Percentiles rank a stretch among this genome's conserved stretches.
These are phyloP conservation scores for Triplophysa yarkandensis DNA, from an alignment of 2,797 vertebrate species.

Conservation along the genomic window DNA sequence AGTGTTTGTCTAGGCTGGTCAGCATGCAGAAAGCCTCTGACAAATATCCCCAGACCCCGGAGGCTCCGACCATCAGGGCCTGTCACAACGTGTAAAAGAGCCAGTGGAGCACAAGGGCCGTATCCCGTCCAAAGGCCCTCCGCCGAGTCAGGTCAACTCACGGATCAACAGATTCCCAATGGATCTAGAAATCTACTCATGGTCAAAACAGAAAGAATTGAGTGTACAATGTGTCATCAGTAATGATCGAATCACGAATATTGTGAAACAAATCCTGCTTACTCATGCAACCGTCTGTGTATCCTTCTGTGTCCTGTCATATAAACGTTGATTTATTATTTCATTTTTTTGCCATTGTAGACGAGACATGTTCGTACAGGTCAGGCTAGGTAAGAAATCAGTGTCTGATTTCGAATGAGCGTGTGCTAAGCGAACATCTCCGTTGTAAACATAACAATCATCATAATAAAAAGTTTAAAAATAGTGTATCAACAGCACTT, in stretches of 20 bases:
- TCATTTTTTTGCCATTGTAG: not conserved
- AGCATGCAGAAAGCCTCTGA: slow-evolving; percentile 77
- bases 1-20: slow-evolving; percentile 80
- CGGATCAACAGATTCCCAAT: slow-evolving; percentile 42
- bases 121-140: slow-evolving; percentile 7
- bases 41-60: slow-evolving; percentile 71
- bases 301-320: not conserved
- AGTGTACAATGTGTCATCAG: not conserved
- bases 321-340: not conserved
- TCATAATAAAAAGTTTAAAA: not conserved
- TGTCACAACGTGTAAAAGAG: slow-evolving; percentile 81
- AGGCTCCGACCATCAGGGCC: slow-evolving; percentile 76
- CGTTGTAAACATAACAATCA: not conserved
- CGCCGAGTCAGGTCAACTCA: slow-evolving; percentile 46
- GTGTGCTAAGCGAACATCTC: not conserved
- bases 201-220: not conserved
- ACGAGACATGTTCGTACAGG: not conserved
- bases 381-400: not conserved
- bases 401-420: not conserved
- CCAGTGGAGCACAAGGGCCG: slow-evolving; percentile 64
- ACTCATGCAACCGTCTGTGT: not conserved
- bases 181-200: not conserved
- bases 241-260: not conserved
- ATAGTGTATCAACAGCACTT: not conserved
- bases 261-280: not conserved